Evolutionary conservation across 2,797 vertebrate species (phyloP).

Genomic region (Enoplosus armatus): DNA sequence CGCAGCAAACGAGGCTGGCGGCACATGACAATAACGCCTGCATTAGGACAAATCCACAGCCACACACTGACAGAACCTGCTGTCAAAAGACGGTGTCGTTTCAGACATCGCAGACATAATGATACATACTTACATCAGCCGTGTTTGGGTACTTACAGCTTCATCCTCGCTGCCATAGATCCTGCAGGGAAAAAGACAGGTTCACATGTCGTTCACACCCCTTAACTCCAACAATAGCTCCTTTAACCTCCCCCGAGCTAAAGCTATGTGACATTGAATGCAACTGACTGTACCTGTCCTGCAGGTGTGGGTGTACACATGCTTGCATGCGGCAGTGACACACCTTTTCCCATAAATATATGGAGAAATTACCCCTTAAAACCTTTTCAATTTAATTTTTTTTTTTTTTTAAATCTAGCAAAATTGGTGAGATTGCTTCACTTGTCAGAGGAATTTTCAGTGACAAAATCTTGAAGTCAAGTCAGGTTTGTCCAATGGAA

Average conservation of each 20-base stretch:
- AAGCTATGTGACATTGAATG: slow-evolving; percentile 6
- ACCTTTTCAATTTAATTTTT: not conserved
- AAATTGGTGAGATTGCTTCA: not conserved
- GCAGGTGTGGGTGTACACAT: slow-evolving; percentile 25
- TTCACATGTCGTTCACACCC: slow-evolving; percentile 10
- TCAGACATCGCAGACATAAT: not conserved
- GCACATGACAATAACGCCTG: not conserved
- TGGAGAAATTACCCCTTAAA: not conserved
- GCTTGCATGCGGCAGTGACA: slow-evolving; percentile 8
- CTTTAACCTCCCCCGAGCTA: not conserved
- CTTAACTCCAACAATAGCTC: not conserved
- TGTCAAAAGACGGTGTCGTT: not conserved
- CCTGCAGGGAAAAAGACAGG: slow-evolving; percentile 31
- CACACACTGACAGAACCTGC: too few relatives aligned
- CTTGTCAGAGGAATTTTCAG: not conserved
- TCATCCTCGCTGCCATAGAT: not conserved
- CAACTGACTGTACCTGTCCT: slow-evolving; percentile 45
- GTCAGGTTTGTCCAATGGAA: not conserved
- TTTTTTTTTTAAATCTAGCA: not conserved
- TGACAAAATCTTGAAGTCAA: not conserved
- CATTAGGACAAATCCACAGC: not conserved
- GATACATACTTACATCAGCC: not conserved
- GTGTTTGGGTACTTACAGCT: not conserved
- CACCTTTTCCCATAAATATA: not conserved
- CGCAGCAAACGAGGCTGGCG: slow-evolving; percentile 18